Evolutionary conservation across 2,797 vertebrate species (phyloP).

Genomic region (Bradypodion pumilum): DNA sequence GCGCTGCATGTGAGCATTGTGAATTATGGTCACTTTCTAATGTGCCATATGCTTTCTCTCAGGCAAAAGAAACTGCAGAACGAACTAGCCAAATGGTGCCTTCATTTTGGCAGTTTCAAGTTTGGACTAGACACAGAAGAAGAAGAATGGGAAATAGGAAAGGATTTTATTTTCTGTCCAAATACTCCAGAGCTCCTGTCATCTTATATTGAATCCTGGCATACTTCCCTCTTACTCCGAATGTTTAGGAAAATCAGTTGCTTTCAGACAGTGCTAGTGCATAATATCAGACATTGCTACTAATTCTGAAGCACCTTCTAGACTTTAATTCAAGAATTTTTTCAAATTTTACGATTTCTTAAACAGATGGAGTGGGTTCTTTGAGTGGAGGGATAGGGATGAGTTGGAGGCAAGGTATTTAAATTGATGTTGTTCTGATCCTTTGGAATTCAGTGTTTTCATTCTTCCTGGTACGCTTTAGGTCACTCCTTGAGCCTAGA

Average conservation of each 20-base stretch:
- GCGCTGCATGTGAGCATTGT: fast-evolving
- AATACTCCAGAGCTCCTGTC: not conserved
- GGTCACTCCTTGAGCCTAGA: not conserved
- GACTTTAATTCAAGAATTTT: not conserved
- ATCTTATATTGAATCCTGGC: not conserved
- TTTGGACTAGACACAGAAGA: no score
- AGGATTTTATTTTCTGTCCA: not conserved
- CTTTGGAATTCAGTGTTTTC: not conserved
- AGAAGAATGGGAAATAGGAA: not conserved
- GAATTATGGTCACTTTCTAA: not conserved
- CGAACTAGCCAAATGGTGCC: no score
- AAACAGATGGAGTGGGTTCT: not conserved
- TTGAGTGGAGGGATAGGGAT: not conserved
- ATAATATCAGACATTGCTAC: not conserved
- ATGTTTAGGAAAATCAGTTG: not conserved
- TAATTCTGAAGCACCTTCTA: not conserved
- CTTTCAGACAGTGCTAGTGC: not conserved
- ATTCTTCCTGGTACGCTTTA: not conserved
- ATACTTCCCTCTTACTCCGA: not conserved
- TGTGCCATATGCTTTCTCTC: not conserved
- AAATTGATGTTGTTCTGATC: not conserved
- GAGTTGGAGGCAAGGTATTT: not conserved
- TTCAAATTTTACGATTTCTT: not conserved
- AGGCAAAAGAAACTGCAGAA: no score
- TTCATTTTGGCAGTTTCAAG: no score